Conservation (phyloP, 53 echinoderm and acorn worm species). For the Temnopleurus reevesii region DNA sequence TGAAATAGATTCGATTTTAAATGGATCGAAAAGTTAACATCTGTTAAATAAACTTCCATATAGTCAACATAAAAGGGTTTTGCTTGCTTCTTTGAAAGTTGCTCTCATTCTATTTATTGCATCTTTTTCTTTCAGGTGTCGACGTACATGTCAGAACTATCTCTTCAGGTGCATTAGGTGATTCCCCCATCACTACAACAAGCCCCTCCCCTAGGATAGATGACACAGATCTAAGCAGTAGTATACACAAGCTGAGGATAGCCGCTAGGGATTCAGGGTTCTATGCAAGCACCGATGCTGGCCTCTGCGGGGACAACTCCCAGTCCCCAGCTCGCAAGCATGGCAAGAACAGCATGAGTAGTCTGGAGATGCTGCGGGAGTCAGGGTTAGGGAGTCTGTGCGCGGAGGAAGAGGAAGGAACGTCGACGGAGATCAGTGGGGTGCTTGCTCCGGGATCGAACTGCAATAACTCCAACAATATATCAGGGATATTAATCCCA, state of each 20-base stretch:
- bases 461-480: slow-evolving; percentile 73
- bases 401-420: slow-evolving; percentile 49
- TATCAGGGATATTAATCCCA: slow-evolving; percentile 55
- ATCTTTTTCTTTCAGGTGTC: background rate
- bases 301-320: slow-evolving; percentile 64
- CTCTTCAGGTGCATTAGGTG: slow-evolving; percentile 7
- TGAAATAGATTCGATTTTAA: too few species aligned
- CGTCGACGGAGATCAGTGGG: slow-evolving; percentile 46
- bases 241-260: slow-evolving; percentile 61
- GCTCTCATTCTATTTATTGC: too few species aligned
- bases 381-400: slow-evolving; percentile 63
- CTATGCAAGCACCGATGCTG: slow-evolving; percentile 81
- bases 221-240: slow-evolving; percentile 40
- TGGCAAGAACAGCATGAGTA: slow-evolving; percentile 52
- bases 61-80: too few species aligned
- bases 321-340: slow-evolving; percentile 63
- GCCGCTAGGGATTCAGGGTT: slow-evolving; percentile 73
- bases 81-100: too few species aligned
- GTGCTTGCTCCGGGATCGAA: slow-evolving; percentile 43
- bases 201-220: slow-evolving; percentile 37
- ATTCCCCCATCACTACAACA: background rate
- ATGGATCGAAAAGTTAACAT: too few species aligned
- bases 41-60: too few species aligned
- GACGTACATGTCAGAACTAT: slow-evolving; percentile 20
- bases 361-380: slow-evolving; percentile 65